These are phyloP conservation scores for Parotocinclus haroldoi DNA, from an alignment of 2,797 vertebrate species.

Conservation along the genomic window DNA sequence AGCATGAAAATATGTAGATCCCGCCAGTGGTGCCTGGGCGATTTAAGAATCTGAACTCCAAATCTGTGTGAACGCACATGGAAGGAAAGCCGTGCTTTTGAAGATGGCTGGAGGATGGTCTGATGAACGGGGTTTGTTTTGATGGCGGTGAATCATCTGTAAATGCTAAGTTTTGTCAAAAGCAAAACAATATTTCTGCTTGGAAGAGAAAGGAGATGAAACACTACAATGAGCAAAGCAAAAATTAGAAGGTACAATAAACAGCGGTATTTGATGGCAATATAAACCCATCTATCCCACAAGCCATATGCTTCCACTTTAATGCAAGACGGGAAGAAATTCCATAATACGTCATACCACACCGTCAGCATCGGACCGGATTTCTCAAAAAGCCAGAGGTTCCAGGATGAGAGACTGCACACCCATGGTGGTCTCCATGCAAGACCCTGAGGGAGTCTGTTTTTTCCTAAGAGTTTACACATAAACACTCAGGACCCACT, in stretches of 20 bases:
- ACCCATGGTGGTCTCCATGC: conserved; percentile 57
- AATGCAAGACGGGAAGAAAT: conserved; percentile 32
- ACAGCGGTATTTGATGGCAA: conserved; percentile 33
- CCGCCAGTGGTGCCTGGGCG: conserved; percentile 56
- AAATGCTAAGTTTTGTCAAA: conserved; percentile 15
- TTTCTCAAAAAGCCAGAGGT: conserved; percentile 51
- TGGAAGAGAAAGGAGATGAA: conserved; percentile 34
- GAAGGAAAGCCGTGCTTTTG: conserved; percentile 50
- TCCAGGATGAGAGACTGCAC: conserved; percentile 48
- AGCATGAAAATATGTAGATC: conserved; percentile 70
- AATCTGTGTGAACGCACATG: conserved; percentile 57
- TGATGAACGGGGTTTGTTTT: conserved; percentile 53
- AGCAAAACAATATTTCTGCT: conserved; percentile 40
- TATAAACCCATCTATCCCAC: conserved; percentile 16
- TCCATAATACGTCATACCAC: conserved; percentile 58
- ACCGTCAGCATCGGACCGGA: conserved; percentile 50
- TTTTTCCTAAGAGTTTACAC: no score
- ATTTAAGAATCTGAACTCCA: conserved; percentile 67
- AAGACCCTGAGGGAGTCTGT: background rate
- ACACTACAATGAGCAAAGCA: conserved; percentile 36
- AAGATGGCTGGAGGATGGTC: conserved; percentile 55
- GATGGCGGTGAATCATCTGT: conserved; percentile 39
- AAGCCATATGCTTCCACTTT: conserved; percentile 64
- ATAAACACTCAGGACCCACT: no score
- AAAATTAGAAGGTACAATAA: conserved; percentile 50